These are phyloP conservation scores for Nasonia oneida DNA, from an alignment of 2,888 invertebrate genomes.

Conservation along the genomic window DNA sequence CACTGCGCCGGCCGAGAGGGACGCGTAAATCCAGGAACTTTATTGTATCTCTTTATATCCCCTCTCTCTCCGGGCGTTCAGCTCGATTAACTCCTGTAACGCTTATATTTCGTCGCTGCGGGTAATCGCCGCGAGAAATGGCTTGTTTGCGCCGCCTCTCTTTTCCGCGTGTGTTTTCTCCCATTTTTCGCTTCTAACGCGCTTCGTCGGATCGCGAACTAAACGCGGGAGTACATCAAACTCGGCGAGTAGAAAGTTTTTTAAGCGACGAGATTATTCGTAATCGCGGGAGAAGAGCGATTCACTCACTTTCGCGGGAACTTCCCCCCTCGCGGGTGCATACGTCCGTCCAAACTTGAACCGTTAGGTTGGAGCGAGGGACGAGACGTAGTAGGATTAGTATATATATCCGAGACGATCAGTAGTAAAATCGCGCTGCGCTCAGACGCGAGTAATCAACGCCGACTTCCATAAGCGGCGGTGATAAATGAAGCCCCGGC, in stretches of 20 bases:
- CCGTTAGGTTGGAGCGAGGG: neutral
- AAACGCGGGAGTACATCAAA: neutral
- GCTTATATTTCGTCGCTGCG: neutral
- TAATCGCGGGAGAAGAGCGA: neutral
- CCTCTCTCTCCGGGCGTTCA: neutral
- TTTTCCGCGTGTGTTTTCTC: neutral
- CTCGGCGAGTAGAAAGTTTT: neutral
- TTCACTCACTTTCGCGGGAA: neutral
- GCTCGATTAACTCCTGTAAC: neutral
- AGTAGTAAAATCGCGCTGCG: slow-evolving; percentile 9
- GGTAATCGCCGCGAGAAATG: slow-evolving; percentile 8
- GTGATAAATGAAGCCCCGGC: neutral
- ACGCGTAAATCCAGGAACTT: neutral
- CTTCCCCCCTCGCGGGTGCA: no score
- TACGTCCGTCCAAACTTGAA: neutral
- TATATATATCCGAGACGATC: neutral
- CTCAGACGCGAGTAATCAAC: neutral
- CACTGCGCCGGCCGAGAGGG: neutral
- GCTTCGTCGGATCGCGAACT: neutral
- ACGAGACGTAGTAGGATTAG: neutral
- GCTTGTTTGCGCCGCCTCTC: neutral
- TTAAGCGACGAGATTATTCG: neutral
- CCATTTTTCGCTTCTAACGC: neutral
- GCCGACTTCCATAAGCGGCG: neutral
- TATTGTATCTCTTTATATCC: slow-evolving; percentile 12